phyloP scores from a whole-genome alignment of 2,888 invertebrate genomes.

The Lithodes maja region DNA sequence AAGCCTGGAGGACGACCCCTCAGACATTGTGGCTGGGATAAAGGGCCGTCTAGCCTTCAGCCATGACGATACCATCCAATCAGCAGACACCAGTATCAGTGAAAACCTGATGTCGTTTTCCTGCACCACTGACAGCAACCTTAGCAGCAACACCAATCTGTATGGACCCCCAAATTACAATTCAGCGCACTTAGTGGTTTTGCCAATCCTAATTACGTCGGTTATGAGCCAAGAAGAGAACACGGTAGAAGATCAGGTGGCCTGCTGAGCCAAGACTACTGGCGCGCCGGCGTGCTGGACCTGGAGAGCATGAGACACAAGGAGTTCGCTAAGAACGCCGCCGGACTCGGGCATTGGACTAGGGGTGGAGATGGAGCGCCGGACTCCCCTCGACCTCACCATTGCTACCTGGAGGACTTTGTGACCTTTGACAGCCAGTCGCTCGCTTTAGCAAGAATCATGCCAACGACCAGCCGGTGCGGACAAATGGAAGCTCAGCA shows the following conservation, averaged over 20 bases:
- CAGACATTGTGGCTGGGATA: conserved; percentile 59
- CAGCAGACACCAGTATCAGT: conserved; percentile 70
- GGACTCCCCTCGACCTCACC: conserved; percentile 64
- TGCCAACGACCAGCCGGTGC: conserved; percentile 31
- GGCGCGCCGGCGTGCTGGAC: conserved; percentile 67
- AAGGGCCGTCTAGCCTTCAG: conserved; percentile 68
- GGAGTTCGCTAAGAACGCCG: conserved; percentile 78
- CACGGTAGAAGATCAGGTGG: conserved; percentile 42
- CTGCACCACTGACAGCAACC: conserved; percentile 67
- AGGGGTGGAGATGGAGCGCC: conserved; percentile 69
- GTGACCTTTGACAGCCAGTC: conserved; percentile 63
- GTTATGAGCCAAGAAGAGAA: conserved; percentile 55
- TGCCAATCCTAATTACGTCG: conserved; percentile 69
- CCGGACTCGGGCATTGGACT: conserved; percentile 76
- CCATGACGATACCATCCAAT: conserved; percentile 53
- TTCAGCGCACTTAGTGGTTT: conserved; percentile 61
- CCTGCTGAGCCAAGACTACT: conserved; percentile 68
- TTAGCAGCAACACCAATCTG: conserved; percentile 66
- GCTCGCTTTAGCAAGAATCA: conserved; percentile 55
- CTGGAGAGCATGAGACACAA: conserved; percentile 71
- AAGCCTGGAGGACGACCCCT: conserved; percentile 63
- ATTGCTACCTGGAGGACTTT: conserved; percentile 66
- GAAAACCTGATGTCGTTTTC: conserved; percentile 71
- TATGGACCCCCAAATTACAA: conserved; percentile 39
- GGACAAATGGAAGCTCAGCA: conserved; percentile 35